Percentiles rank a stretch among this genome's conserved stretches.
These are phyloP conservation scores for Rhadina sibilatrix DNA, from an alignment of 2,113 vertebrate genomes.

Conservation along the genomic window DNA sequence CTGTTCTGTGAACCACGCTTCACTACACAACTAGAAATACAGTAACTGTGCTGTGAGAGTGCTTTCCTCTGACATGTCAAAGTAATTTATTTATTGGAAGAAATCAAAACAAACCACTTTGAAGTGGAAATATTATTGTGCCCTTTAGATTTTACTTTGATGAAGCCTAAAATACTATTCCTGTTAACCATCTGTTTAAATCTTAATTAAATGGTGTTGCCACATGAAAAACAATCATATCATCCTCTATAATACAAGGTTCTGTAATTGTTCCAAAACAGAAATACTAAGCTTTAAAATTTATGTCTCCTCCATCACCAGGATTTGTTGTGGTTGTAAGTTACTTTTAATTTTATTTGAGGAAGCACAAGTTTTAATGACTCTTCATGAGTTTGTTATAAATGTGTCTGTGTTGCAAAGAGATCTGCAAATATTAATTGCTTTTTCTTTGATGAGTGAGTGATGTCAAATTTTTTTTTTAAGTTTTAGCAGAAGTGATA, in stretches of 20 bases:
- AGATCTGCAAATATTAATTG: neutral
- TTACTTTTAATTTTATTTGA: neutral
- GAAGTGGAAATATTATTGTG: slow-evolving; percentile 28
- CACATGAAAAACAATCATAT: slow-evolving; percentile 5
- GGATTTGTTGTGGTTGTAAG: neutral
- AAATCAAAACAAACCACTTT: slow-evolving; percentile 20
- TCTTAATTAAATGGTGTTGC: slow-evolving; percentile 25
- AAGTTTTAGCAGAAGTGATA: neutral
- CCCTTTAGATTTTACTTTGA: slow-evolving; percentile 6
- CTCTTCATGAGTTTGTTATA: neutral
- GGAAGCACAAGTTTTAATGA: neutral
- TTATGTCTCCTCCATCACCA: neutral
- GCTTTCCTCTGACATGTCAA: neutral
- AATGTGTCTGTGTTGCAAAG: neutral
- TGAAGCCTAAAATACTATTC: neutral
- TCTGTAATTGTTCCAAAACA: neutral
- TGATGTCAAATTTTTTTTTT: neutral
- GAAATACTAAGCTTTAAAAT: neutral
- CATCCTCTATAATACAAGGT: neutral
- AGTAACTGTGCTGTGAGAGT: neutral
- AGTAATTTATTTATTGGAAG: neutral
- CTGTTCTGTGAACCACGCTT: neutral
- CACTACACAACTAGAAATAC: neutral
- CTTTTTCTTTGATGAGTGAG: neutral
- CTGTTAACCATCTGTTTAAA: slow-evolving; percentile 36